Evolutionary conservation across 2,888 invertebrate genomes (phyloP).

Genomic region (Gastracanthus pulcherrimus): DNA sequence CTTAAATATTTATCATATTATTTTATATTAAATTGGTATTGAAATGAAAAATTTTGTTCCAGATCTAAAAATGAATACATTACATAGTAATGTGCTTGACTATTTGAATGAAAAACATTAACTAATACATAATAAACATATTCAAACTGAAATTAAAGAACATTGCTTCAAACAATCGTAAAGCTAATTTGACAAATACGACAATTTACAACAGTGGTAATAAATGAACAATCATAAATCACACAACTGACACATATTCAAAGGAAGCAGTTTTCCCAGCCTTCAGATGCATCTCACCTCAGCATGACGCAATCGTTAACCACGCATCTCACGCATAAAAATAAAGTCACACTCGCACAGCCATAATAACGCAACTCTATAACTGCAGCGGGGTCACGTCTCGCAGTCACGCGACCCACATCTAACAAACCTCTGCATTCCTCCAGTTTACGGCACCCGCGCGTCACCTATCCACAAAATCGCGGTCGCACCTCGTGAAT

Average conservation of each 20-base stretch:
- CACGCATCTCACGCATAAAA: background rate
- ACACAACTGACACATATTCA: background rate
- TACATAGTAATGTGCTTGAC: no score
- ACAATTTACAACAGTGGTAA: background rate
- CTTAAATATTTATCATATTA: no score
- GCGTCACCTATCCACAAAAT: background rate
- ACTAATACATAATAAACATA: no score
- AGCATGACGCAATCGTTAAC: background rate
- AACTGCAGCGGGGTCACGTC: no score
- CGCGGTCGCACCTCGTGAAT: background rate
- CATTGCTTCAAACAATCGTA: no score
- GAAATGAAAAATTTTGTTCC: no score
- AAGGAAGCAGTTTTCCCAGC: background rate
- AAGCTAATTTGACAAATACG: background rate
- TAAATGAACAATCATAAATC: background rate
- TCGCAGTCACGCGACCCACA: background rate
- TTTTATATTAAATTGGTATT: no score
- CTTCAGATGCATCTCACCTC: background rate
- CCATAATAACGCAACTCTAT: background rate
- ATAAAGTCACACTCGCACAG: background rate
- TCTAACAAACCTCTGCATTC: background rate
- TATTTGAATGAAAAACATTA: no score
- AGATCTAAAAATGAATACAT: no score
- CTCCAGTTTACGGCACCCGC: background rate
- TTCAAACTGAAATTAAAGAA: no score